Percentiles rank a stretch among this genome's conserved stretches.
phyloP scores from a whole-genome alignment of 2,888 invertebrate genomes.

The Loripinus fragilis region DNA sequence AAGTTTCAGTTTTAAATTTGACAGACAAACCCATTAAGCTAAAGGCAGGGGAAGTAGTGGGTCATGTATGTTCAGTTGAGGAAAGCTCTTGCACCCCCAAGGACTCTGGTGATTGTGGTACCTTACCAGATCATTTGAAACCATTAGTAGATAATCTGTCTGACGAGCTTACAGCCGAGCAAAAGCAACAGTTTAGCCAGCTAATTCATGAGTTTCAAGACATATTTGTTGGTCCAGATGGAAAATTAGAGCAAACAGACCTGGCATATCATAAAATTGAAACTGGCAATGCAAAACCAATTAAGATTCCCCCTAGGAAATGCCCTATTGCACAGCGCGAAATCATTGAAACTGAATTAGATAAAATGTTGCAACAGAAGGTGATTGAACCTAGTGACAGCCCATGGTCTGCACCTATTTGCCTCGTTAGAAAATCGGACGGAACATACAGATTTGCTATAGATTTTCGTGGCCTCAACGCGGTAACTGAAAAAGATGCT shows the following conservation, averaged over 20 bases:
- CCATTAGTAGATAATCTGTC: too few relatives aligned
- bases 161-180: too few relatives aligned
- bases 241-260: slow-evolving; percentile 6
- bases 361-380: slow-evolving; percentile 11
- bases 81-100: too few relatives aligned
- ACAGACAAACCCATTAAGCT: too few relatives aligned
- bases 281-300: background rate
- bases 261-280: slow-evolving; percentile 11
- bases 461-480: background rate
- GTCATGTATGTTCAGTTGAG: too few relatives aligned
- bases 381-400: slow-evolving; percentile 8
- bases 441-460: background rate
- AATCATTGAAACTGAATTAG: background rate
- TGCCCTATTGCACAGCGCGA: slow-evolving; percentile 3
- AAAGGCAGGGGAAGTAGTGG: too few relatives aligned
- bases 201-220: too few relatives aligned
- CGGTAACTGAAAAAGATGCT: background rate
- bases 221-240: too few relatives aligned
- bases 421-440: background rate
- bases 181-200: too few relatives aligned
- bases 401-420: background rate
- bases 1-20: too few relatives aligned
- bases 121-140: too few relatives aligned
- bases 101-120: too few relatives aligned
- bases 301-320: background rate